Conservation (phyloP, 2,113 vertebrate species). For the Galemys pyrenaicus region DNA sequence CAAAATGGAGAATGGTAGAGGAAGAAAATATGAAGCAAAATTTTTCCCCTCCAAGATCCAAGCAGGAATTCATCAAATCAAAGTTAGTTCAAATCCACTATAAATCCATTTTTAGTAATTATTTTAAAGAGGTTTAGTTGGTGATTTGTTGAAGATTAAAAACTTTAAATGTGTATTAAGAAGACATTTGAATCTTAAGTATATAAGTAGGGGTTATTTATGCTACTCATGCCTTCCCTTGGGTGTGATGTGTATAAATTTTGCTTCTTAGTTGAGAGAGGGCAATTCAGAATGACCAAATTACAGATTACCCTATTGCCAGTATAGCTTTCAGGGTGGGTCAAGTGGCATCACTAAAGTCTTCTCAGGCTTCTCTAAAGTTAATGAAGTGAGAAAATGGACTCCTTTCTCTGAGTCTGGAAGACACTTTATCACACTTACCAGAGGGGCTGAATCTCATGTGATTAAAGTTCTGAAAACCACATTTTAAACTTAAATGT, state of each 20-base stretch:
- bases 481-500: constrained; percentile 20
- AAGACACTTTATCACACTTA: not conserved
- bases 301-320: not conserved
- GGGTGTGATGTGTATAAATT: not conserved
- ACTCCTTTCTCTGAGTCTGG: not conserved
- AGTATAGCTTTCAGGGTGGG: not conserved
- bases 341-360: not conserved
- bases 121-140: not conserved
- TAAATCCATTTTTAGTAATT: constrained; percentile 3
- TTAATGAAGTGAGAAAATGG: not conserved
- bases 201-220: not conserved
- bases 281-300: not conserved
- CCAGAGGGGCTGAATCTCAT: not conserved
- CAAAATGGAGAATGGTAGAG: not conserved
- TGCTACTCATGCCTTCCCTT: not conserved
- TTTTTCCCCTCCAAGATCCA: not conserved
- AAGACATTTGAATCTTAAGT: not conserved
- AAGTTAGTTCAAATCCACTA: not conserved
- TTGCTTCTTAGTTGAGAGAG: not conserved
- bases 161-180: not conserved
- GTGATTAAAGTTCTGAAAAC: not conserved
- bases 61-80: constrained; percentile 49
- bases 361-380: not conserved
- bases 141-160: not conserved
- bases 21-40: not conserved